Conservation (phyloP, 1,140 invertebrate genomes). For the Orius insidiosus region DNA sequence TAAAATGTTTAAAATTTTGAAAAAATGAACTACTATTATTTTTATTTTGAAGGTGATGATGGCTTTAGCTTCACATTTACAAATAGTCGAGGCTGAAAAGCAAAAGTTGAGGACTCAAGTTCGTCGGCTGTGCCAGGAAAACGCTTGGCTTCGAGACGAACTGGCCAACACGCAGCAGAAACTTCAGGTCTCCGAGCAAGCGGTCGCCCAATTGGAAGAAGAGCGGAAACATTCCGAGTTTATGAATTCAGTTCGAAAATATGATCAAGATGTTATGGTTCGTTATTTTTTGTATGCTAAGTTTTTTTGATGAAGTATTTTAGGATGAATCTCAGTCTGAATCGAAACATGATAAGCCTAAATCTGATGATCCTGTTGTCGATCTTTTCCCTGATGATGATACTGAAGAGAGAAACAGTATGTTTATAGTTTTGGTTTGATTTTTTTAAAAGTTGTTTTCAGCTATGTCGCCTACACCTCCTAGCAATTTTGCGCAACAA, state of each 20-base stretch:
- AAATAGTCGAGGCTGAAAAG: slow-evolving; percentile 96
- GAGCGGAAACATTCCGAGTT: slow-evolving; percentile 97
- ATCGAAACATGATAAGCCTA: slow-evolving; percentile 36
- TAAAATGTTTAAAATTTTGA: too few species aligned
- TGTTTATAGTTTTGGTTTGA: slow-evolving; percentile 29
- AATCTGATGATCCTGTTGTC: slow-evolving; percentile 58
- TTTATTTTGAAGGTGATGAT: slow-evolving; percentile 70
- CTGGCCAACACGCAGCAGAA: slow-evolving; percentile 94
- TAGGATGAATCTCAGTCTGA: slow-evolving; percentile 27
- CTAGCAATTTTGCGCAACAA: slow-evolving; percentile 78
- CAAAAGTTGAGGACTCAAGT: slow-evolving; percentile 90
- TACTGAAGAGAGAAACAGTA: slow-evolving; percentile 69
- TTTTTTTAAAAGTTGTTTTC: slow-evolving; percentile 22
- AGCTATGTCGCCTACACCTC: slow-evolving; percentile 75
- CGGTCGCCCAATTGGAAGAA: slow-evolving; percentile 87
- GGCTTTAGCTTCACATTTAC: slow-evolving; percentile 84
- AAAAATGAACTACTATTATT: too few species aligned
- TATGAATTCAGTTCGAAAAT: slow-evolving; percentile 91
- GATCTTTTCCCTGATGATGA: slow-evolving; percentile 81
- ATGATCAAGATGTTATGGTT: slow-evolving; percentile 70
- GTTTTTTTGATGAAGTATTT: not conserved
- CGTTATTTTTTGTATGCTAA: slow-evolving; percentile 7
- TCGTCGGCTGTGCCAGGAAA: slow-evolving; percentile 81
- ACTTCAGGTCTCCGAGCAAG: slow-evolving; percentile 87
- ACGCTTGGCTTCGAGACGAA: slow-evolving; percentile 97